These are phyloP conservation scores for Hippotragus niger DNA, from an alignment of 2,113 vertebrate genomes.

Conservation along the genomic window DNA sequence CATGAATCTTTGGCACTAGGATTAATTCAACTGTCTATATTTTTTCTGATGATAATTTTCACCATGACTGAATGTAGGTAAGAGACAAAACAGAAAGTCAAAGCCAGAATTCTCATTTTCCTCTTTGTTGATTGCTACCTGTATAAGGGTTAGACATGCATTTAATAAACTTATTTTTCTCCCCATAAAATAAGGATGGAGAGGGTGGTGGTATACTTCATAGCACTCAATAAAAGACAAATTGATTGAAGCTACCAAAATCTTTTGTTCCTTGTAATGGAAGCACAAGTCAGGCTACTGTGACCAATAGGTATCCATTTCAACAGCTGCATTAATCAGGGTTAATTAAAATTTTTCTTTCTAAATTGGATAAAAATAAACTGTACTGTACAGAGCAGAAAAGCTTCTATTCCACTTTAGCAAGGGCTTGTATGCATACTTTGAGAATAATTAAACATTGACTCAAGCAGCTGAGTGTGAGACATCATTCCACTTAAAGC, in stretches of 20 bases:
- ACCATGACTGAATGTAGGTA: conserved; percentile 22
- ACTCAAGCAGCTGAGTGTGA: not conserved
- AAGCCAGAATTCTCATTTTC: conserved; percentile 5
- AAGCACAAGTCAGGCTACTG: not conserved
- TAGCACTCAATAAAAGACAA: not conserved
- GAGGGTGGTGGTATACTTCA: not conserved
- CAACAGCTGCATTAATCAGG: conserved; percentile 11
- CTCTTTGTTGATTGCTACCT: not conserved
- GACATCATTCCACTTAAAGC: not conserved
- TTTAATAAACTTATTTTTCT: conserved; percentile 30
- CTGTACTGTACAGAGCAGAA: not conserved
- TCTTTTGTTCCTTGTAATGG: not conserved
- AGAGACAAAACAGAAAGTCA: conserved; percentile 23
- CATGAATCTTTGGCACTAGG: conserved; percentile 19
- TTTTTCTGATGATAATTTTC: conserved; percentile 28
- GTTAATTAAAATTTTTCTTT: conserved; percentile 15
- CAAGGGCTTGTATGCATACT: not conserved
- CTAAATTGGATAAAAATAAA: conserved; percentile 22
- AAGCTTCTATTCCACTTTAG: not conserved
- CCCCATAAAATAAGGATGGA: not conserved
- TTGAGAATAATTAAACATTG: not conserved
- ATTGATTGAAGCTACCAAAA: not conserved
- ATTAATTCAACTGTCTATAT: not conserved
- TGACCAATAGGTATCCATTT: not conserved
- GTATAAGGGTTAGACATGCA: not conserved